phyloP scores from a whole-genome alignment of 2,113 vertebrate genomes.

The Ammodytes marinus region DNA sequence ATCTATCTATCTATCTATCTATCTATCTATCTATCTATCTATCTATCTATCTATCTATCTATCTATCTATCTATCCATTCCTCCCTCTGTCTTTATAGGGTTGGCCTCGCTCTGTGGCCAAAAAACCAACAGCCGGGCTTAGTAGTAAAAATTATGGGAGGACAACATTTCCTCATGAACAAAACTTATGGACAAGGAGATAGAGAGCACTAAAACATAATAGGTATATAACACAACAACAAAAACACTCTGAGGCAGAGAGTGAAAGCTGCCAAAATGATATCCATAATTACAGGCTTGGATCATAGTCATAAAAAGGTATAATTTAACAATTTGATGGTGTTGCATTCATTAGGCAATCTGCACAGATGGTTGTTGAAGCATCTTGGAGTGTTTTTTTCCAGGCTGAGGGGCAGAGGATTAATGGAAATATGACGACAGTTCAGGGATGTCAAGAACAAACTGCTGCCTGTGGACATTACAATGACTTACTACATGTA shows the following conservation, averaged over 20 bases:
- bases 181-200: neutral
- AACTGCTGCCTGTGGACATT: slow-evolving; percentile 59
- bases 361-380: slow-evolving; percentile 74
- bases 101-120: no score
- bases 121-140: neutral
- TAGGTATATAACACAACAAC: neutral
- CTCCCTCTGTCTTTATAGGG: no score
- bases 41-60: no score
- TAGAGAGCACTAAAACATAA: slow-evolving; percentile 1
- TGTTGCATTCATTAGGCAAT: slow-evolving; percentile 76
- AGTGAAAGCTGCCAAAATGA: slow-evolving; percentile 40
- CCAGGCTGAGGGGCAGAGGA: slow-evolving; percentile 61
- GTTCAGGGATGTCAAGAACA: slow-evolving; percentile 54
- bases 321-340: slow-evolving; percentile 76
- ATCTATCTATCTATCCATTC: no score
- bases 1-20: no score
- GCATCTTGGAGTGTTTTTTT: slow-evolving; percentile 55
- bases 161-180: neutral
- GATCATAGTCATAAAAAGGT: slow-evolving; percentile 78
- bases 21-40: no score
- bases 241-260: neutral
- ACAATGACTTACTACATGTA: slow-evolving; percentile 68
- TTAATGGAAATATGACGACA: slow-evolving; percentile 73
- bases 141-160: slow-evolving; percentile 8
- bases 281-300: slow-evolving; percentile 60